Percentiles rank a stretch among this genome's conserved stretches.
phyloP scores from a whole-genome alignment of 2,888 invertebrate species.

The Caradrina kadenii region DNA sequence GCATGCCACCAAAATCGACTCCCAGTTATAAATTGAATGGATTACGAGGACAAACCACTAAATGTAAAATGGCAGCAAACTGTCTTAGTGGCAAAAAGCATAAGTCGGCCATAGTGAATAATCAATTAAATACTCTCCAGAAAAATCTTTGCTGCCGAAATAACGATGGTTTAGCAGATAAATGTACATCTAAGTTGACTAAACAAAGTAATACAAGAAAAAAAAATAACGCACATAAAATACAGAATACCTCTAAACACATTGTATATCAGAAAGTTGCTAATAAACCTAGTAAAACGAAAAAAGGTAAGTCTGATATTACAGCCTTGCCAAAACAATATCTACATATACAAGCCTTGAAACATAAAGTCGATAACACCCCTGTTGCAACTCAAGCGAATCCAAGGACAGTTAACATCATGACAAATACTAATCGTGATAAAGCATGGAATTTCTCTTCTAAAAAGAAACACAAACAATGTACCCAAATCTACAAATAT shows the following conservation, averaged over 20 bases:
- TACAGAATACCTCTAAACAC: slow-evolving; percentile 16
- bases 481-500: not conserved
- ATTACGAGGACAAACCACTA: not conserved
- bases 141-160: slow-evolving; percentile 6
- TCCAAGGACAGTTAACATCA: not conserved
- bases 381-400: not conserved
- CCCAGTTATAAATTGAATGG: not conserved
- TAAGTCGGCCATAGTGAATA: slow-evolving; percentile 11
- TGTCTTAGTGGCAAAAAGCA: not conserved
- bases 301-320: not conserved
- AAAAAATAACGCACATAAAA: slow-evolving; percentile 10
- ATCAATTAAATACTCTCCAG: not conserved
- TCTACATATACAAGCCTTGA: not conserved
- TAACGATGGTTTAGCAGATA: slow-evolving; percentile 3
- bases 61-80: not conserved
- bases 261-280: not conserved
- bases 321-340: not conserved
- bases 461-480: not conserved
- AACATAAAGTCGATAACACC: not conserved
- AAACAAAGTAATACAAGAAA: slow-evolving; percentile 14
- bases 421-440: not conserved
- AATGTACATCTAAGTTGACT: not conserved
- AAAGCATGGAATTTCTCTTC: not conserved
- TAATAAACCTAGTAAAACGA: not conserved
- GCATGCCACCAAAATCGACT: not conserved